Evolutionary conservation across 2,888 invertebrate species (phyloP), one percentile per base, ranked within the genome.

Genomic region (Neuroscelio doddi): DNA sequence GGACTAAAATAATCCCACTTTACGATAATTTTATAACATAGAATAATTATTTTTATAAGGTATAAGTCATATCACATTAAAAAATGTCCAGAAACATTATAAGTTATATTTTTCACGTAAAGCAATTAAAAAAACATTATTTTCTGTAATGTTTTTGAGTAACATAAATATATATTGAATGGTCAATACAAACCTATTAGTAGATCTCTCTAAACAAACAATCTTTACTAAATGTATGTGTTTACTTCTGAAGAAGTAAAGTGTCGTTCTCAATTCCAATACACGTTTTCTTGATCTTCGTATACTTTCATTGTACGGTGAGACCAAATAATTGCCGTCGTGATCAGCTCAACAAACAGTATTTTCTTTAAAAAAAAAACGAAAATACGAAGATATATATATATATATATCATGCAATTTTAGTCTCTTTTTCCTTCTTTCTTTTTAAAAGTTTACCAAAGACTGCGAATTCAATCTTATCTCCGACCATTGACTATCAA

Each of bases 381-480:
- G 42, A 9, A 49, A 49, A 36, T 45, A 46, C 55, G 51, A 51
- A 56, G 52, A 47, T 42, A 49, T 62, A 44, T 45, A 50, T 63
- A 62, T 62, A 58, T 64, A 39, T 45, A 29, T 39, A 30, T 34
- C 30, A 15, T 10, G 15, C 53, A 17, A 39, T 61, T 62, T 50
- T 47, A 34, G 55, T 26, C 53, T 16, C 38, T 38, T 21, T 30
- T 50, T 59, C 34, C 66, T 46, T 67, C 64, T 59, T 61, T 63
- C 58, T 52, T 61, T 58, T 59, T 42, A 41, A 26, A 51, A 62
- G 67, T 56, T 63, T 45, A 39, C 39, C 55, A 41, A 44, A 53
- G 68, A 77, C 64, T 73, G 77, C 70, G 73, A 72, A 80, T 79
- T 80, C 76, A 79, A 79, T 79, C 79, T 77, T 74, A 74, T 73